Evolutionary conservation across 2,888 invertebrate genomes (phyloP), one percentile per base, ranked within the genome.

Genomic region (Chymomyza amoena): DNA sequence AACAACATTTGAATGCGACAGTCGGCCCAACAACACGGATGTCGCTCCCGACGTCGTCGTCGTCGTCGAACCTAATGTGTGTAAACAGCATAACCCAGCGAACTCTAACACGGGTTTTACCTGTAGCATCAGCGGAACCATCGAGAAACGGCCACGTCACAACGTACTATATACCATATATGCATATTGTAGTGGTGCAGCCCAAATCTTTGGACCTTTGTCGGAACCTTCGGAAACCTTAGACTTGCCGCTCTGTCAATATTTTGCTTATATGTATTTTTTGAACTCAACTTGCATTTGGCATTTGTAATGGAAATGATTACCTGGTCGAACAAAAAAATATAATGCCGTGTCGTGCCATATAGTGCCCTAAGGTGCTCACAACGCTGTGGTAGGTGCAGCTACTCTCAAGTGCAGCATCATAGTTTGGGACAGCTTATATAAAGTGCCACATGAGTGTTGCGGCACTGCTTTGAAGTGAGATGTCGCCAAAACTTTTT

Each of bases 1-100:
- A 87, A 86, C 86, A 84, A 86, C 84, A 85, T 85, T 86, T 80
- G 77, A 85, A 85, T 85, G 84, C 85, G 87, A 83, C 87, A 87
- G 80, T 83, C 82, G 75, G 73, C 79, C 54, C 54, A 54, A 2
- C 18, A 13, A 4, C 54, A 54, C 54, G 20, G 52, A 36, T 16
- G 63, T 9, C 63, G 54, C 16, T n/a, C 2, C 7, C 32, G 39
- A 39, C 61, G 61, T 15, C 6, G 61, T 32, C 36, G 39, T 28
- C 15, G 45, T 63, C 60, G 39, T 13, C n/a, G 61, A 64, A 60
- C 72, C 67, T 62, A 68, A 73, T 74, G 80, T 78, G 77, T 79
- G 86, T 81, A 85, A 84, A 84, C 81, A 84, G 80, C 79, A 65
- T 68, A 74, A 73, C 66, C 59, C 63, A 45, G 65, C 66, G 61